Conservation (phyloP, 1,140 invertebrate genomes). For the Heliconius nattereri region DNA sequence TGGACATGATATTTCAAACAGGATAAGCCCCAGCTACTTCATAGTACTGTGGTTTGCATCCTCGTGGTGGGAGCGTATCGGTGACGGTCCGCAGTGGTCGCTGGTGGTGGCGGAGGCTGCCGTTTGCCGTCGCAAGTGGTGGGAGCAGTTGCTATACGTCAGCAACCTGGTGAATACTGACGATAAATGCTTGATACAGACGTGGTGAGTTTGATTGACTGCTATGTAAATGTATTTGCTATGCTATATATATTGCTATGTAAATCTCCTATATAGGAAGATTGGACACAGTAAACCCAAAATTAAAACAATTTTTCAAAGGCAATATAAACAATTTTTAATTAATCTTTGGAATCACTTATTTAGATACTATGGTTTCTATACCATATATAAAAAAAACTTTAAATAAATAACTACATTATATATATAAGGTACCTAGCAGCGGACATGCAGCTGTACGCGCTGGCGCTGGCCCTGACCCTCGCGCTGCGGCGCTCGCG, state of each 20-base stretch:
- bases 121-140: constrained; percentile 84
- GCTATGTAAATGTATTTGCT: no score
- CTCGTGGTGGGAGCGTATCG: constrained; percentile 63
- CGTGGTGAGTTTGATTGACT: constrained; percentile 58
- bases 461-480: constrained; percentile 53
- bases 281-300: no score
- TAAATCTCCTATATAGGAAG: no score
- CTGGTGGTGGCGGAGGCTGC: constrained; percentile 69
- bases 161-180: constrained; percentile 80
- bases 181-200: constrained; percentile 70
- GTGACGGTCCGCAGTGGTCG: constrained; percentile 65
- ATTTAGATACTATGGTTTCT: no score
- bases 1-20: constrained; percentile 27
- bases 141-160: constrained; percentile 85
- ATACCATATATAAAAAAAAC: no score
- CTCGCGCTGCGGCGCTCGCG: constrained; percentile 56
- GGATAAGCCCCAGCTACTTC: constrained; percentile 71
- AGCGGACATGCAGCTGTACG: constrained; percentile 75
- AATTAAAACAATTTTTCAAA: no score
- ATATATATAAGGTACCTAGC: constrained; percentile 67
- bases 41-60: constrained; percentile 69
- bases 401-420: neutral
- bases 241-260: no score
- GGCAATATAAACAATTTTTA: no score
- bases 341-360: no score